Evolutionary conservation across 2,888 invertebrate genomes (phyloP).

Genomic region (Spilarctia lutea): DNA sequence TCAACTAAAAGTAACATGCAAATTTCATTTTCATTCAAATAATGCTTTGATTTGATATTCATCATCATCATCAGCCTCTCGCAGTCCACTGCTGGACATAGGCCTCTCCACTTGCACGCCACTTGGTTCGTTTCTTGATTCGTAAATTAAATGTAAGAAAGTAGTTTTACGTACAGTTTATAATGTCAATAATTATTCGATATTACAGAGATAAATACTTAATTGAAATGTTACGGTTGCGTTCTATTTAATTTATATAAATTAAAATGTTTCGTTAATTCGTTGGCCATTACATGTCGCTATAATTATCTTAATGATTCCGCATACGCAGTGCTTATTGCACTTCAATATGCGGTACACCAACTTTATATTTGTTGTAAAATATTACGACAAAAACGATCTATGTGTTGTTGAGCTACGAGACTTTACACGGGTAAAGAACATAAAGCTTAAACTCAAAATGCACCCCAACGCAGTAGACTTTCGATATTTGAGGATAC

Average conservation of each 20-base stretch:
- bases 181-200: constrained; percentile 22
- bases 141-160: too few species aligned
- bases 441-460: background rate
- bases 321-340: background rate
- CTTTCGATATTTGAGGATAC: too few species aligned
- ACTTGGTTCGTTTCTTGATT: too few species aligned
- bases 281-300: background rate
- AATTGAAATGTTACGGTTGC: constrained; percentile 12
- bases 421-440: background rate
- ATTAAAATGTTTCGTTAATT: constrained; percentile 21
- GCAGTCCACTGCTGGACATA: too few species aligned
- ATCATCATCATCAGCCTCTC: too few species aligned
- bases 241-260: constrained; percentile 16
- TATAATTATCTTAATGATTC: constrained; percentile 1
- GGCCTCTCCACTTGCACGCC: too few species aligned
- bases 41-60: too few species aligned
- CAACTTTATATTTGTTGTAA: background rate
- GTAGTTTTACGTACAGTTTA: background rate
- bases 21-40: too few species aligned
- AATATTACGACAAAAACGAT: background rate
- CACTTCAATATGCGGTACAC: background rate
- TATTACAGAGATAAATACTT: constrained; percentile 11
- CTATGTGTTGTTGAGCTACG: too few species aligned
- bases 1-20: too few species aligned
- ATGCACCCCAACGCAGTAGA: too few species aligned